phyloP scores from a whole-genome alignment of 2,888 invertebrate species.

The Chironomus tentans region DNA sequence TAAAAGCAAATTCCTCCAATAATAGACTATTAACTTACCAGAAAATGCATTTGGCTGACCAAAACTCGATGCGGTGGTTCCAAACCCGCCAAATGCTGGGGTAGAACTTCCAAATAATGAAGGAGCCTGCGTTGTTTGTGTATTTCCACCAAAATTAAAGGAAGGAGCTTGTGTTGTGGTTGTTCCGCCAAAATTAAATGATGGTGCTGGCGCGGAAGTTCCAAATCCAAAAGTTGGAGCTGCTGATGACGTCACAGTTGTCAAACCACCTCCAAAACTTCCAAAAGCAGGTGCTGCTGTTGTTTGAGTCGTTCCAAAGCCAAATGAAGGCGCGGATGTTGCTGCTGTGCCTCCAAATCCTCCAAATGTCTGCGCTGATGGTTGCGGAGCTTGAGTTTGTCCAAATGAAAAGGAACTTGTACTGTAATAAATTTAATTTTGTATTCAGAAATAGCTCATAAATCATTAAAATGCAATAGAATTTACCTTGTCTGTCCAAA shows the following conservation, averaged over 20 bases:
- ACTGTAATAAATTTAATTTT: background rate
- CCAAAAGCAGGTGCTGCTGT: slow-evolving; percentile 43
- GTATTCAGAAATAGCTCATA: background rate
- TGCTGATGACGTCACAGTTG: slow-evolving; percentile 35
- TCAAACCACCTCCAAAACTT: slow-evolving; percentile 34
- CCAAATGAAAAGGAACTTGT: slow-evolving; percentile 8
- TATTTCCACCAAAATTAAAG: slow-evolving; percentile 29
- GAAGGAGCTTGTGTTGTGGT: slow-evolving; percentile 33
- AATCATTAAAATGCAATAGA: background rate
- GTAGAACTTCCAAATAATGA: slow-evolving; percentile 40
- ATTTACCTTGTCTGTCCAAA: slow-evolving; percentile 29
- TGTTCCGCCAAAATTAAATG: slow-evolving; percentile 24
- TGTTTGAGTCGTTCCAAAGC: background rate
- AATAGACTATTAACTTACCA: slow-evolving; percentile 35
- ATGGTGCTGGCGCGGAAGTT: background rate
- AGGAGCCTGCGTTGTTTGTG: slow-evolving; percentile 30
- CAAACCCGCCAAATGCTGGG: slow-evolving; percentile 34
- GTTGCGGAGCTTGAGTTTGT: background rate
- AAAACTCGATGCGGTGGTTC: slow-evolving; percentile 29
- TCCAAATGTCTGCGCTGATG: slow-evolving; percentile 32
- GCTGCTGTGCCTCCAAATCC: slow-evolving; percentile 11
- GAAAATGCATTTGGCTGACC: slow-evolving; percentile 32
- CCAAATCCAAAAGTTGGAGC: slow-evolving; percentile 34
- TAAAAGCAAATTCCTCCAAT: too few relatives aligned
- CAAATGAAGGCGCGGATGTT: slow-evolving; percentile 25